phyloP scores from a whole-genome alignment of 1,140 invertebrate genomes.

The Bombyx mori region DNA sequence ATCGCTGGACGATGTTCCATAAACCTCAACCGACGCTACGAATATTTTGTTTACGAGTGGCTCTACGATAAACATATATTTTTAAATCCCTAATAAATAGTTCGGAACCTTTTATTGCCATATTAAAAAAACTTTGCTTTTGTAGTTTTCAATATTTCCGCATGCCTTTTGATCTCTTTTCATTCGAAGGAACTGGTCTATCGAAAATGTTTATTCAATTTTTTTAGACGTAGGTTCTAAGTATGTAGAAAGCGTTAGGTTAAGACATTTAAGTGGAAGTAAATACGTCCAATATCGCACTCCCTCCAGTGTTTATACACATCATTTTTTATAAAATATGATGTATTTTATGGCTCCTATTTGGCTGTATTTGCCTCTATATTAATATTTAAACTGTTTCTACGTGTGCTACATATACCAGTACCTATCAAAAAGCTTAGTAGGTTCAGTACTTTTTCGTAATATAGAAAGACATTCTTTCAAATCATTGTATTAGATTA shows the following conservation, averaged over 20 bases:
- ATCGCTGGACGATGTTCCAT: conserved; percentile 10
- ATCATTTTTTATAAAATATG: conserved; percentile 56
- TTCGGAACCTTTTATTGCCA: background rate
- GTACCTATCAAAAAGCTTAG: no score
- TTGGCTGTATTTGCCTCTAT: conserved; percentile 20
- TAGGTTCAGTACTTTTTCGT: no score
- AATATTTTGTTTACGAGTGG: background rate
- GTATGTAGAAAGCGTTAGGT: background rate
- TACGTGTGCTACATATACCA: no score
- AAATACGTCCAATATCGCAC: conserved; percentile 67
- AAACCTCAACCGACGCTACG: conserved; percentile 1
- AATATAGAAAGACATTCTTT: no score
- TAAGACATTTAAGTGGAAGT: conserved; percentile 21
- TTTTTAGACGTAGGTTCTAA: background rate
- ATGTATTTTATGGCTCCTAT: conserved; percentile 32
- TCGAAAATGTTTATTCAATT: no score
- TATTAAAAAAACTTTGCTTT: background rate
- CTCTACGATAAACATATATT: background rate
- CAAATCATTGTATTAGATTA: no score
- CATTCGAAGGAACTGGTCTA: no score
- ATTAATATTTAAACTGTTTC: no score
- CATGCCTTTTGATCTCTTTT: background rate
- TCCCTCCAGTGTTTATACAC: conserved; percentile 68
- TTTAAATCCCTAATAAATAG: background rate
- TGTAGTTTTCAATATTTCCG: background rate